A percentile compares a stretch with the other conserved stretches of the same genome.
phyloP scores from a whole-genome alignment of 1,140 invertebrate genomes.

The Bombyx mandarina region DNA sequence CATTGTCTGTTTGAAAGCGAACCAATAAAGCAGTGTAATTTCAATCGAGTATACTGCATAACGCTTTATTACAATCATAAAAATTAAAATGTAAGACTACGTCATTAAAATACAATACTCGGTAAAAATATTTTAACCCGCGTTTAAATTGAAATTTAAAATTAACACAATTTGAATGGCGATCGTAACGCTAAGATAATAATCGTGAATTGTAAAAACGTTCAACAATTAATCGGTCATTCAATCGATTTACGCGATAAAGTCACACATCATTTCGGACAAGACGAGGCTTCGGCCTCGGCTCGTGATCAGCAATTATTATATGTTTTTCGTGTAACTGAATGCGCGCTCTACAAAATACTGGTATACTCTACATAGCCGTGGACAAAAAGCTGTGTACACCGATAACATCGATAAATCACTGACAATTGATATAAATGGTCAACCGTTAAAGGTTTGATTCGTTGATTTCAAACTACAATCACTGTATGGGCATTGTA shows the following conservation, averaged over 20 bases:
- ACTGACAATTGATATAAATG: constrained; percentile 36
- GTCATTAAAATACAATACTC: not conserved
- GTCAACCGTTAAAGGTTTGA: constrained; percentile 12
- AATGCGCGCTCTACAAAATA: constrained; percentile 15
- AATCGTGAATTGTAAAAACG: no score
- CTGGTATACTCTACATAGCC: no score
- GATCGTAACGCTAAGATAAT: no score
- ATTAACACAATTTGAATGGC: no score
- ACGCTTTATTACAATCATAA: constrained; percentile 35
- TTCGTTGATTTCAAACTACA: not conserved
- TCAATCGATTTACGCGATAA: no score
- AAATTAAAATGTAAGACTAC: constrained; percentile 19
- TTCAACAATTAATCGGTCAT: no score
- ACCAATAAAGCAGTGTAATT: constrained; percentile 41
- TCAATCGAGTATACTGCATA: constrained; percentile 36
- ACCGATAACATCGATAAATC: constrained; percentile 22
- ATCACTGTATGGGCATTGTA: not conserved
- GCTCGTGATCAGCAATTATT: not conserved
- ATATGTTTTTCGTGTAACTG: constrained; percentile 1
- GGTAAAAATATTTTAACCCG: not conserved
- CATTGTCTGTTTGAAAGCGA: constrained; percentile 26
- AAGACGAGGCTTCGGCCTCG: constrained; percentile 5
- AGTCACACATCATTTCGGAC: constrained; percentile 2
- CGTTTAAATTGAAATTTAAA: no score
- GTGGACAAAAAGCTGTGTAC: no score